Percentiles rank a stretch among this genome's conserved stretches.
phyloP scores from a whole-genome alignment of 2,113 vertebrate genomes.

The Thunnus thynnus region DNA sequence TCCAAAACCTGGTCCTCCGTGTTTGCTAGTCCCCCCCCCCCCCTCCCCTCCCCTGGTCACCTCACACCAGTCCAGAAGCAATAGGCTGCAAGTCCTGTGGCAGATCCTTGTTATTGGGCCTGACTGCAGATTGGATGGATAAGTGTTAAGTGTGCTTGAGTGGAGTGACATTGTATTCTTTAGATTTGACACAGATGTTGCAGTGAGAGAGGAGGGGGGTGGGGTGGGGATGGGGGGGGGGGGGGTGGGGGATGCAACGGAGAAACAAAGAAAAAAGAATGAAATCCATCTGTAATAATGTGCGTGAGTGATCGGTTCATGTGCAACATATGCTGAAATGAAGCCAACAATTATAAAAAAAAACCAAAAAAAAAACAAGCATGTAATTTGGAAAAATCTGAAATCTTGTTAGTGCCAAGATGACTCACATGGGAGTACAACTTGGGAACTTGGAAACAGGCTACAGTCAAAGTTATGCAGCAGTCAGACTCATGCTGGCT shows the following conservation, averaged over 20 bases:
- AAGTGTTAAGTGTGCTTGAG: conserved; percentile 59
- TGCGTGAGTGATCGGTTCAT: conserved; percentile 19
- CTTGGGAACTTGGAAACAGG: not conserved
- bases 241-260: not conserved
- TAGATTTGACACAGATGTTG: conserved; percentile 68
- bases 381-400: conserved; percentile 22
- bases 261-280: not conserved
- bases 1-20: conserved; percentile 62
- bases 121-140: conserved; percentile 50
- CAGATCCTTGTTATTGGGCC: conserved; percentile 52
- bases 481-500: not conserved
- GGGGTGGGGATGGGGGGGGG: not conserved
- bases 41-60: conserved; percentile 5
- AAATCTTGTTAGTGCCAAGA: not conserved
- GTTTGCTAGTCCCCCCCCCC: conserved; percentile 24
- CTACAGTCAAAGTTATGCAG: not conserved
- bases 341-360: not conserved
- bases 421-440: not conserved
- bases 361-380: not conserved
- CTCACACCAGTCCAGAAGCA: conserved; percentile 46
- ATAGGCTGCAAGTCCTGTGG: conserved; percentile 33
- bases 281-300: conserved; percentile 55
- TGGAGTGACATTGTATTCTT: conserved; percentile 56
- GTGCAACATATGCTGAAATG: conserved; percentile 16
- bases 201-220: not conserved